These are phyloP conservation scores for Callipepla squamata DNA, from an alignment of 2,113 vertebrate species.

Conservation along the genomic window DNA sequence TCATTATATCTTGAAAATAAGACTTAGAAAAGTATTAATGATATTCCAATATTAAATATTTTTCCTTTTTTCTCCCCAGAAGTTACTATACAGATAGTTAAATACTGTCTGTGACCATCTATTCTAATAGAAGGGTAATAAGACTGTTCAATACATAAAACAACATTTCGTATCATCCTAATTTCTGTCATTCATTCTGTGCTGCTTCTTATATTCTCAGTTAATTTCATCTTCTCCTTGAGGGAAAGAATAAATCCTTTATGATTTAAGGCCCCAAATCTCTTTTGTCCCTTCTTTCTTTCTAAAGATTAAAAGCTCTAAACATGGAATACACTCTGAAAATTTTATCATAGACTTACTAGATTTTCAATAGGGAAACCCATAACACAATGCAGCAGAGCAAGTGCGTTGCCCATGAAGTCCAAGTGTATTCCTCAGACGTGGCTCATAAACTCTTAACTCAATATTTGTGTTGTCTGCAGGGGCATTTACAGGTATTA, in stretches of 20 bases:
- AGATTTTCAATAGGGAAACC: not conserved
- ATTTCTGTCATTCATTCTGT: not conserved
- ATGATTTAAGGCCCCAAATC: not conserved
- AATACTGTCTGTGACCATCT: not conserved
- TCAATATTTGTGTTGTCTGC: not conserved
- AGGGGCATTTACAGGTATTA: not conserved
- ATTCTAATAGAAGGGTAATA: not conserved
- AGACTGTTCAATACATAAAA: not conserved
- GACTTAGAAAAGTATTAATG: not conserved
- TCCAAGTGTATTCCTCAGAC: not conserved
- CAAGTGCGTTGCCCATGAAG: not conserved
- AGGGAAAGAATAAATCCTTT: not conserved
- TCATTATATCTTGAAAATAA: not conserved
- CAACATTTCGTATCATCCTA: not conserved
- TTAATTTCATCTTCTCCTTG: too few relatives aligned
- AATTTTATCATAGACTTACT: not conserved
- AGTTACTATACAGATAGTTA: not conserved
- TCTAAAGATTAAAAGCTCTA: not conserved
- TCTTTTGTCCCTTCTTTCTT: too few relatives aligned
- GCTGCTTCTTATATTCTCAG: not conserved
- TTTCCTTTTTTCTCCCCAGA: not conserved
- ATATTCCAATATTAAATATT: not conserved
- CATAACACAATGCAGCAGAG: not conserved
- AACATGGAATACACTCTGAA: not conserved
- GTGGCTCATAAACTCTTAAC: not conserved